phyloP scores from a whole-genome alignment of 2,888 invertebrate genomes.

The Xanthorhoe spadicearia region DNA sequence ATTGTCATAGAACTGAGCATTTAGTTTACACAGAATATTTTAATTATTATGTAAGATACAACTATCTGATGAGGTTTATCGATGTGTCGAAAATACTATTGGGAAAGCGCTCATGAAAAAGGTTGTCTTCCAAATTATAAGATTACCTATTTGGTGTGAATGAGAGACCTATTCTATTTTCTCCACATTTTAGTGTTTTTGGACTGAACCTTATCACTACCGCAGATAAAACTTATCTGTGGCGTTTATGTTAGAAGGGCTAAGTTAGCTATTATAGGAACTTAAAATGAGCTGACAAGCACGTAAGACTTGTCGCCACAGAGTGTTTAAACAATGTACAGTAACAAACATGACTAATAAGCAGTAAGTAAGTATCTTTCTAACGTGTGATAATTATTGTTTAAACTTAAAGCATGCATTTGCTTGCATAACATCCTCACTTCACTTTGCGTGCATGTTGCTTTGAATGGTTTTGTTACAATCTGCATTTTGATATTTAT shows the following conservation, averaged over 20 bases:
- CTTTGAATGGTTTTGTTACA: conserved; percentile 27
- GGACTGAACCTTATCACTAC: neutral
- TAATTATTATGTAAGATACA: no score
- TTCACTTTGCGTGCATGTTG: conserved; percentile 36
- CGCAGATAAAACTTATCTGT: neutral
- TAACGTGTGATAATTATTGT: conserved; percentile 39
- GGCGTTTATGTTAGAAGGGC: neutral
- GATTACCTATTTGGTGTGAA: neutral
- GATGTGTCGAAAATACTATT: no score
- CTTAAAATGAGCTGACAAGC: neutral
- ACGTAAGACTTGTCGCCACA: conserved; percentile 24
- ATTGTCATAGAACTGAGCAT: neutral
- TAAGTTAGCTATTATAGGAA: neutral
- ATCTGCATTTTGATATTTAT: conserved; percentile 2
- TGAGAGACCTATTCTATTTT: no score
- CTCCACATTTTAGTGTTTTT: no score
- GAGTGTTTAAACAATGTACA: conserved; percentile 45
- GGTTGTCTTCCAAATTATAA: neutral
- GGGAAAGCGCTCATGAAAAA: neutral
- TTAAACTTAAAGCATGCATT: conserved; percentile 39
- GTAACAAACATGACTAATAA: conserved; percentile 44
- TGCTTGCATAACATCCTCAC: conserved; percentile 36
- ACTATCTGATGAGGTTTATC: no score
- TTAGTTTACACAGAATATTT: no score
- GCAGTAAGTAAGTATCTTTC: conserved; percentile 40